Percentiles rank a stretch among this genome's conserved stretches.
Evolutionary conservation across 1,140 invertebrate genomes (phyloP).

Genomic region (Diabrotica virgifera): DNA sequence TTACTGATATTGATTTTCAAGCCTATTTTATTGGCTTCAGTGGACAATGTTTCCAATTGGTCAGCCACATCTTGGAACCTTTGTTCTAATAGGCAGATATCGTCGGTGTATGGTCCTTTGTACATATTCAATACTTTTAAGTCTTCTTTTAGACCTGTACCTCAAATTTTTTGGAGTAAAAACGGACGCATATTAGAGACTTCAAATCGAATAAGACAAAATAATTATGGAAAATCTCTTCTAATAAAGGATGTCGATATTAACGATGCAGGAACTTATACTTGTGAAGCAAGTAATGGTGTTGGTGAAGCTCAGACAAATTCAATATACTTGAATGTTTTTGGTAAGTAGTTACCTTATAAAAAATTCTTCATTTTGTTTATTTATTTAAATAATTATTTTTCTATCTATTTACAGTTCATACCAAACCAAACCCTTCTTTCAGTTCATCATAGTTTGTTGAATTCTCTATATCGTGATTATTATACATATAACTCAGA

Average conservation of each 20-base stretch:
- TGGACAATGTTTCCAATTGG: too few relatives aligned
- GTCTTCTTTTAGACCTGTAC: conserved; percentile 58
- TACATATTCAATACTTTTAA: not conserved
- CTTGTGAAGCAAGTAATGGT: conserved; percentile 88
- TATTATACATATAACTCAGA: too few relatives aligned
- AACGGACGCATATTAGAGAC: conserved; percentile 65
- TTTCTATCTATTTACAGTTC: too few relatives aligned
- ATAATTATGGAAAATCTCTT: conserved; percentile 90
- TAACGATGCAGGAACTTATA: conserved; percentile 83
- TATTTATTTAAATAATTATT: not conserved
- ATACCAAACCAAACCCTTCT: too few relatives aligned
- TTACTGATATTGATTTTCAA: too few relatives aligned
- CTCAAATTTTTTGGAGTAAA: conserved; percentile 82
- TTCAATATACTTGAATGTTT: conserved; percentile 77
- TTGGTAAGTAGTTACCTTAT: conserved; percentile 54
- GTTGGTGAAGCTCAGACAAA: conserved; percentile 80
- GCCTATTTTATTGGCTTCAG: too few relatives aligned
- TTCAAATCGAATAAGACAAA: conserved; percentile 73
- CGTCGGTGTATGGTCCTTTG: too few relatives aligned
- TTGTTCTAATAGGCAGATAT: too few relatives aligned
- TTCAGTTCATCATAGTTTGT: too few relatives aligned
- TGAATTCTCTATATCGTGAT: too few relatives aligned
- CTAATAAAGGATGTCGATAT: conserved; percentile 82
- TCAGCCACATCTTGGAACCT: too few relatives aligned
- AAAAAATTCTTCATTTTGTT: not conserved